These are phyloP conservation scores for Rhodeus uyekii DNA, from an alignment of 2,797 vertebrate species.

Conservation along the genomic window DNA sequence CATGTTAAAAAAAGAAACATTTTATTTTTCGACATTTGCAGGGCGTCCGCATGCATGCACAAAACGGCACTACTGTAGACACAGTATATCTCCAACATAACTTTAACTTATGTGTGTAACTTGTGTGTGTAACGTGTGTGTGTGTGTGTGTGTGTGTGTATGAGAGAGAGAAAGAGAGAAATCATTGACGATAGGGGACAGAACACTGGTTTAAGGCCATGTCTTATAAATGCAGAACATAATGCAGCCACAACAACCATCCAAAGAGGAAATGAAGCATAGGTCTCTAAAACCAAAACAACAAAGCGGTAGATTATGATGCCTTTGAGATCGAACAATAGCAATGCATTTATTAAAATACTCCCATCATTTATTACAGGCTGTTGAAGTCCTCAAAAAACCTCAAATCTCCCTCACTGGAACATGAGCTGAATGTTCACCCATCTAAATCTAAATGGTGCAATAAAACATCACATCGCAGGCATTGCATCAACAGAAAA, in stretches of 20 bases:
- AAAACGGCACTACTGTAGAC: background rate
- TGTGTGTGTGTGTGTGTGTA: too few species aligned
- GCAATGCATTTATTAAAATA: slow-evolving; percentile 6
- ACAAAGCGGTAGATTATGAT: slow-evolving; percentile 2
- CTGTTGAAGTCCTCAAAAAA: background rate
- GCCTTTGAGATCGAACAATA: slow-evolving; percentile 15
- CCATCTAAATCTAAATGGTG: background rate
- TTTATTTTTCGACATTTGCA: too few species aligned
- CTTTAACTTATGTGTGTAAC: slow-evolving; percentile 20
- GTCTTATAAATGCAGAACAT: slow-evolving; percentile 2
- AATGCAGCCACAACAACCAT: slow-evolving; percentile 40
- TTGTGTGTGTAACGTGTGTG: slow-evolving; percentile 8
- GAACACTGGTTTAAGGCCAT: slow-evolving; percentile 36
- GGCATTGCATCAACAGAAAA: background rate
- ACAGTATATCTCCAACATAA: slow-evolving; percentile 25
- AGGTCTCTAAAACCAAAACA: slow-evolving; percentile 26
- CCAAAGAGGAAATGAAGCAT: slow-evolving; percentile 37
- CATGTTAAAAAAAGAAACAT: background rate
- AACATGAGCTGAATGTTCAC: background rate
- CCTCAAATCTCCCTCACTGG: background rate
- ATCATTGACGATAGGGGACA: slow-evolving; percentile 26
- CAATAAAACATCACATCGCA: background rate
- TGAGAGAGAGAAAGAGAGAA: slow-evolving; percentile 3
- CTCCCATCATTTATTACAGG: slow-evolving; percentile 3
- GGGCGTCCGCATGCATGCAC: background rate